These are phyloP conservation scores for Spongilla lacustris DNA, from an alignment of 37 sponge, comb jelly and placozoan genomes.

Conservation along the genomic window DNA sequence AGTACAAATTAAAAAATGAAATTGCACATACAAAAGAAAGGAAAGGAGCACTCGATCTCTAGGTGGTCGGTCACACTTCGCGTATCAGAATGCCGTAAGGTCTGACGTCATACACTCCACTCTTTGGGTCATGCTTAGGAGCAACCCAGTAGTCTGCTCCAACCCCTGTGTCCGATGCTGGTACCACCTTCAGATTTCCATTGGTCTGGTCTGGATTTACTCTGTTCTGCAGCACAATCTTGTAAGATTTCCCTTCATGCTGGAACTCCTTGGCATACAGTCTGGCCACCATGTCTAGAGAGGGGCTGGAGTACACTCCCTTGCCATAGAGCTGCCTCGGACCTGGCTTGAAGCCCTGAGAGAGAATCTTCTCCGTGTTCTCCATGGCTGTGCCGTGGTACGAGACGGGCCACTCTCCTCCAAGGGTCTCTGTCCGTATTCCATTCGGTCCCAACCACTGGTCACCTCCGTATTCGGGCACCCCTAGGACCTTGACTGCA, in stretches of 20 bases:
- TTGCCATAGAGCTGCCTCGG: slow-evolving; percentile 12
- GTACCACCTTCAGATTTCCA: slow-evolving; percentile 5
- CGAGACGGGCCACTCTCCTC: slow-evolving; percentile 53
- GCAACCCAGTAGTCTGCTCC: slow-evolving; percentile 52
- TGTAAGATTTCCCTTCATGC: slow-evolving; percentile 24
- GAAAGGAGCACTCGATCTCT: no score
- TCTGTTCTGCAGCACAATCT: slow-evolving; percentile 22
- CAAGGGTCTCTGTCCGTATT: slow-evolving; percentile 22
- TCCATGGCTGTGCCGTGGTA: slow-evolving; percentile 35
- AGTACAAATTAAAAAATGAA: neutral
- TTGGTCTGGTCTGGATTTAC: slow-evolving; percentile 28
- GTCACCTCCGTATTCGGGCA: slow-evolving; percentile 18
- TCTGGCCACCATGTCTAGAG: neutral
- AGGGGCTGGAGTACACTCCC: slow-evolving; percentile 43
- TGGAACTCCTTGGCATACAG: slow-evolving; percentile 12
- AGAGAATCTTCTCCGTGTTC: neutral
- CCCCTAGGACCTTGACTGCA: slow-evolving; percentile 34
- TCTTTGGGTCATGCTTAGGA: slow-evolving; percentile 23
- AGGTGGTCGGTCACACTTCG: neutral
- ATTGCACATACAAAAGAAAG: neutral
- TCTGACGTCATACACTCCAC: slow-evolving; percentile 22
- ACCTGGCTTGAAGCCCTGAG: slow-evolving; percentile 10
- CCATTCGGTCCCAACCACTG: slow-evolving; percentile 48
- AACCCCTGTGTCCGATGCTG: slow-evolving; percentile 20
- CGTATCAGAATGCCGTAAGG: slow-evolving; percentile 41